Conservation (phyloP, 1,140 invertebrate genomes). For the Drosophila obscura region DNA sequence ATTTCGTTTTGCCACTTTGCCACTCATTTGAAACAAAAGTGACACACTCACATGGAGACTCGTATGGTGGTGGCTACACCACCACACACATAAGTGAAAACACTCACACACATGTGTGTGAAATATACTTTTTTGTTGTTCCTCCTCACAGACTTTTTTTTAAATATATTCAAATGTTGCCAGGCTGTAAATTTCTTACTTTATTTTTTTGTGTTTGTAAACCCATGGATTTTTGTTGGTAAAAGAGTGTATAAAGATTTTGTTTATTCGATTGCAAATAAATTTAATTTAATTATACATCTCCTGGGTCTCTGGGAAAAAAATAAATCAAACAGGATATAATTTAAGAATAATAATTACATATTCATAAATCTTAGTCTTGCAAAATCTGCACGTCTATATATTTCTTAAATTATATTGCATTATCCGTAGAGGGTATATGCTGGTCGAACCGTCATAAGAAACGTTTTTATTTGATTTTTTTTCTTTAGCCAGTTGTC, state of each 20-base stretch:
- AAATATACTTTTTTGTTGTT: conserved; percentile 29
- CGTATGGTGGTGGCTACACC: too few species aligned
- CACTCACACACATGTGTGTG: conserved; percentile 7
- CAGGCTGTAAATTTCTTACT: too few species aligned
- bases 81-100: neutral
- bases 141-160: conserved; percentile 22
- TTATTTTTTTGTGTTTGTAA: conserved; percentile 4
- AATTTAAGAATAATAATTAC: too few species aligned
- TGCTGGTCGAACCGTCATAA: too few species aligned
- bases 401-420: too few species aligned
- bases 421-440: neutral
- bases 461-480: neutral
- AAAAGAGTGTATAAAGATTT: conserved; percentile 1
- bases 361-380: too few species aligned
- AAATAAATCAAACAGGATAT: too few species aligned
- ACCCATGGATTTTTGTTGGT: neutral
- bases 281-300: too few species aligned
- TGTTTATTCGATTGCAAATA: too few species aligned
- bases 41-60: conserved; percentile 13
- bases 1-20: conserved; percentile 45
- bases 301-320: too few species aligned
- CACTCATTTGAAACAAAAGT: conserved; percentile 57
- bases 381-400: too few species aligned
- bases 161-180: conserved; percentile 35
- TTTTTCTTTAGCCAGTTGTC: neutral